A percentile compares a stretch with the other conserved stretches of the same genome.
Evolutionary conservation across 2,888 invertebrate genomes (phyloP).

Genomic region (Cynaeus angustus): DNA sequence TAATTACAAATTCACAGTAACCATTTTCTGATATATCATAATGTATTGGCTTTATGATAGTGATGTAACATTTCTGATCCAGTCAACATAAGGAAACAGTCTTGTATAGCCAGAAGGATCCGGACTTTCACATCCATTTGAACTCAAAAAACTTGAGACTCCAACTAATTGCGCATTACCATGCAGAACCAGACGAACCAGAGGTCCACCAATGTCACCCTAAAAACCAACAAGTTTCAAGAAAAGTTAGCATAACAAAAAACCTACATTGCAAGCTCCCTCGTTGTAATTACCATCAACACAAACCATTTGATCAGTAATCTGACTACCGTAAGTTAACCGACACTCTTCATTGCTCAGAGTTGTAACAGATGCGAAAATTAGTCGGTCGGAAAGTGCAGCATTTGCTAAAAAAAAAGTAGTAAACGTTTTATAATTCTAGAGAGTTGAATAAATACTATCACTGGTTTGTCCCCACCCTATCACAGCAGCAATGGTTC

Average conservation of each 20-base stretch:
- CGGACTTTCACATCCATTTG: constrained; percentile 16
- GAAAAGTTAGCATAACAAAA: neutral
- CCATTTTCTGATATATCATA: too few species aligned
- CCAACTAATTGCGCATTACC: neutral
- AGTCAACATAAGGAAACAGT: constrained; percentile 3
- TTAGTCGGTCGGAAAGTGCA: neutral
- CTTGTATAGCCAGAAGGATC: constrained; percentile 19
- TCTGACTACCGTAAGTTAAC: constrained; percentile 11
- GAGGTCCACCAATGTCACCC: constrained; percentile 17
- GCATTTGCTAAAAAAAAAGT: neutral
- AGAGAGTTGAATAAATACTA: neutral
- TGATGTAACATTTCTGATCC: constrained; percentile 7
- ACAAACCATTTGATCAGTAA: constrained; percentile 12
- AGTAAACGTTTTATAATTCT: too few species aligned
- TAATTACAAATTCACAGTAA: too few species aligned
- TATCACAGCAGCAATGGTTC: neutral
- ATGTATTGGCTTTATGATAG: too few species aligned
- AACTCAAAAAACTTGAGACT: constrained; percentile 5
- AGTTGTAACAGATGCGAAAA: neutral
- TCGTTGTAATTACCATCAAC: constrained; percentile 17
- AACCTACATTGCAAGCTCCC: constrained; percentile 5
- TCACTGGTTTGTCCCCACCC: constrained; percentile 30
- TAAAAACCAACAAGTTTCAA: neutral
- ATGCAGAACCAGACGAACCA: neutral
- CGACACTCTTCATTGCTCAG: constrained; percentile 7